Evolutionary conservation across 2,888 invertebrate genomes (phyloP), one percentile per base, ranked within the genome.

Genomic region (Artemia sinica): DNA sequence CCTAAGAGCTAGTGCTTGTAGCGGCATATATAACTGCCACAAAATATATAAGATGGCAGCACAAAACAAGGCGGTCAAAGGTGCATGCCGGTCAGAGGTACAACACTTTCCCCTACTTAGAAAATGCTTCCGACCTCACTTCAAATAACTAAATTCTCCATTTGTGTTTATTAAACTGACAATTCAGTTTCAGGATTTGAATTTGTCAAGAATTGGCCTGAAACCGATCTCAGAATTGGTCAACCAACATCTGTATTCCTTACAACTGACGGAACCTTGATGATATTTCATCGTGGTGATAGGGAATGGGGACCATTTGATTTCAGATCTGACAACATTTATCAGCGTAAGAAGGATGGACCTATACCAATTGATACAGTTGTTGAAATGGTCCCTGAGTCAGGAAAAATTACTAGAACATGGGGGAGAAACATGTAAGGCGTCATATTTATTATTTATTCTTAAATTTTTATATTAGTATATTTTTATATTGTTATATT

Each of bases 281-380:
- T 80, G 72, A 74, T 82, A 11, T 82, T 83, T 73, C 82, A 83
- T 74, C 74, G 83, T 50, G 81, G 77, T 7, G 72, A 74, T n/a
- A 71, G 78, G 49, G 74, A 75, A 7, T 82, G 82, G 82, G 77
- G 77, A 71, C 70, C 8, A 18, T 18, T 12, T 9, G n/a, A n/a
- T 2, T 58, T 58, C 63, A 28, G 28, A 1, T 8, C n/a, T 8
- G n/a, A n/a, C 12, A 13, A 67, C 68, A 14, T 18, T 58, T 58
- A 58, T 10, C 28, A 18, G 63, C 63, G 28, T 9, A 58, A 10
- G 10, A 10, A 58, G 14, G 14, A 18, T 9, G 63, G 63, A 8
- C 63, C 63, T 8, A 10, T 58, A n/a, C 63, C n/a, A 11, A 28
- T 18, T 58, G 63, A 58, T 28, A 58, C 63, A 18, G 63, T 58